Base-by-base conservation (phyloP, 1,140 invertebrate species). In the Bacillus rossius region DNA sequence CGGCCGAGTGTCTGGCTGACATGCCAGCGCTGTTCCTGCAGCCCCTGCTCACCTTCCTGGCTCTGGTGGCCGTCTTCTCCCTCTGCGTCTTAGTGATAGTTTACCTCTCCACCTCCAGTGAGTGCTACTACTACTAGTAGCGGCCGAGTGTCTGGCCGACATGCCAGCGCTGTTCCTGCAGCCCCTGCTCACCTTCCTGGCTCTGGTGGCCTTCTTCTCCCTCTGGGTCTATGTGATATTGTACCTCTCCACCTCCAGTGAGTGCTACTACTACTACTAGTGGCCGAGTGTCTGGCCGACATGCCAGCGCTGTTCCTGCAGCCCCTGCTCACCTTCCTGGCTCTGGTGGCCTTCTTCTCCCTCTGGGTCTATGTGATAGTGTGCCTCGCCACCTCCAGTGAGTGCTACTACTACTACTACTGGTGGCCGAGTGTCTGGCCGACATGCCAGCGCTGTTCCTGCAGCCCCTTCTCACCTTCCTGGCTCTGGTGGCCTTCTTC, bases 11-110 rank as follows among this genome's bases (percentile, higher is more conserved):
- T n/a, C n/a, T n/a, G n/a, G n/a, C 84, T 48, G 84, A 85, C 66
- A 80, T 96, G 60, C 93, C 94, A 5, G 84, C 82, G n/a, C 73
- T 98, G 22, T 86, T 96, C 66, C 75, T 94, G 19, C 93, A 95
- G 68, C 94, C 94, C 1, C 69, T 96, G 1, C 75, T 93, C 57
- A 96, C 94, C 0, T 94, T 94, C 69, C 60, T 89, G 43, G 80
- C 87, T 47, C 76, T 96, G 0, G 72, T 88, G 23, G 59, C 84
- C 40, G 96, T 96, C 71, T 88, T 94, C 61, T 73, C 84, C 40
- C 92, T 91, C 77, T 96, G 92, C 92, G 77, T 93, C 1, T 78
- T 81, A 26, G 84, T 96, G 37, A 82, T 96, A 61, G 74, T 85
- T 22, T 84, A 77, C 65, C 72, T 89, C 4, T 80, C 82, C n/a